A percentile compares a stretch with the other conserved stretches of the same genome.
phyloP scores from a whole-genome alignment of 2,113 vertebrate genomes.

The Megaleporinus macrocephalus region DNA sequence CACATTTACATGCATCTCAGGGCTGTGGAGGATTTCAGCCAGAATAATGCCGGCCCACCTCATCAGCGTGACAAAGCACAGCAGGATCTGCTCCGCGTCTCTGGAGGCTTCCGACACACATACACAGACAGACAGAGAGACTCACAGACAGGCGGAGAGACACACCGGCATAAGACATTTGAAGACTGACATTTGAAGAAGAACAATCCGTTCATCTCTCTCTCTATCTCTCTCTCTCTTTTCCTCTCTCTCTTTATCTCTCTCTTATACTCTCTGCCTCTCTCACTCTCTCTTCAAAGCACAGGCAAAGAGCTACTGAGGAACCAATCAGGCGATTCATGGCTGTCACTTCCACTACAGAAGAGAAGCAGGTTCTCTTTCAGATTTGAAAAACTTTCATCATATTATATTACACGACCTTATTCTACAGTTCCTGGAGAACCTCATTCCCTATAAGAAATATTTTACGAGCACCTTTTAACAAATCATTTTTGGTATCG shows the following conservation, averaged over 20 bases:
- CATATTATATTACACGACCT: neutral
- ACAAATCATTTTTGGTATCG: constrained; percentile 23
- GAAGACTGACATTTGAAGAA: constrained; percentile 31
- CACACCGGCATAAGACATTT: neutral
- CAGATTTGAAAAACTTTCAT: neutral
- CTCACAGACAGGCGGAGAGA: neutral
- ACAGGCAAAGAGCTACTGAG: constrained; percentile 30
- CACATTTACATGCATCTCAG: constrained; percentile 46
- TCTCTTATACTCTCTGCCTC: neutral
- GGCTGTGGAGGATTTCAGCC: constrained; percentile 31
- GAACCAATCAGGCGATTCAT: constrained; percentile 37
- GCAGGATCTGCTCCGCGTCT: neutral
- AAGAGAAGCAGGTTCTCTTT: constrained; percentile 16
- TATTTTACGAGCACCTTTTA: constrained; percentile 30
- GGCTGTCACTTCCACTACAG: constrained; percentile 30
- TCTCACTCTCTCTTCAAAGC: constrained; percentile 18
- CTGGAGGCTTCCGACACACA: neutral
- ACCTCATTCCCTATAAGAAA: constrained; percentile 15
- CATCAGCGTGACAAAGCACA: constrained; percentile 16
- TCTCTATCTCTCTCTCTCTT: neutral
- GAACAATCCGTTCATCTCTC: constrained; percentile 7
- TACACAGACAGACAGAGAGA: neutral
- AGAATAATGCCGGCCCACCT: constrained; percentile 15
- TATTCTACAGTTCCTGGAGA: constrained; percentile 9
- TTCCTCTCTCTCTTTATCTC: neutral